Percentiles rank a stretch among this genome's conserved stretches.
Evolutionary conservation across 2,888 invertebrate species (phyloP).

Genomic region (Calliopum simillimum): DNA sequence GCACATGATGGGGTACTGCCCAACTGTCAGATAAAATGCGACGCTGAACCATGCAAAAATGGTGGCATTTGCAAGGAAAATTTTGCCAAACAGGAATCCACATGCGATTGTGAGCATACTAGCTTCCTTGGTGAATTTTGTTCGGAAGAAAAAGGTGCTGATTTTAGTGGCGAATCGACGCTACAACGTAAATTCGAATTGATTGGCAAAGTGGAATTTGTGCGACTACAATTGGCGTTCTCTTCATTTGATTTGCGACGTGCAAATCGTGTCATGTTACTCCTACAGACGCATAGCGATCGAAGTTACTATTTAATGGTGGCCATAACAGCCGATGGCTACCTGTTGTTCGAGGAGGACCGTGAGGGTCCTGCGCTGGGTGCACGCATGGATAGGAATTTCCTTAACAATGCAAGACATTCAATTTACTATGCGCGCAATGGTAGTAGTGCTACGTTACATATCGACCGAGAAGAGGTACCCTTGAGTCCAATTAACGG

Average conservation of each 20-base stretch:
- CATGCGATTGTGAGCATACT: conserved; percentile 89
- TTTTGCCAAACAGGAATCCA: conserved; percentile 85
- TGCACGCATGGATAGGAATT: conserved; percentile 82
- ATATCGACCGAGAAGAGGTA: conserved; percentile 82
- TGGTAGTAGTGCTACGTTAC: conserved; percentile 76
- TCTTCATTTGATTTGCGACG: conserved; percentile 84
- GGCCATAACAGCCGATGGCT: conserved; percentile 85
- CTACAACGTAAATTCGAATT: conserved; percentile 82
- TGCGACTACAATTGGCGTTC: conserved; percentile 88
- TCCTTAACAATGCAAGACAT: conserved; percentile 82
- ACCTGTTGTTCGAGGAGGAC: conserved; percentile 87
- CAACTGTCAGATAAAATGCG: conserved; percentile 91
- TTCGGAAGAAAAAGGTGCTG: conserved; percentile 89
- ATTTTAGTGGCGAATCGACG: conserved; percentile 88
- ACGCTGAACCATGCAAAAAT: conserved; percentile 87
- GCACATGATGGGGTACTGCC: conserved; percentile 78
- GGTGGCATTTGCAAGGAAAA: conserved; percentile 90
- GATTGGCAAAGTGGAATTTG: conserved; percentile 75
- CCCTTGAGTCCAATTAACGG: conserved; percentile 77
- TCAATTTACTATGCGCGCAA: conserved; percentile 79
- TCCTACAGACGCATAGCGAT: conserved; percentile 85
- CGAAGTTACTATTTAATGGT: conserved; percentile 87
- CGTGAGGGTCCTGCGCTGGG: conserved; percentile 76
- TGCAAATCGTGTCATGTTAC: conserved; percentile 80
- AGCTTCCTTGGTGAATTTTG: conserved; percentile 91